A percentile compares a stretch with the other conserved stretches of the same genome.
These are phyloP conservation scores for Xenops minutus DNA, from an alignment of 2,797 vertebrate genomes.

Conservation along the genomic window DNA sequence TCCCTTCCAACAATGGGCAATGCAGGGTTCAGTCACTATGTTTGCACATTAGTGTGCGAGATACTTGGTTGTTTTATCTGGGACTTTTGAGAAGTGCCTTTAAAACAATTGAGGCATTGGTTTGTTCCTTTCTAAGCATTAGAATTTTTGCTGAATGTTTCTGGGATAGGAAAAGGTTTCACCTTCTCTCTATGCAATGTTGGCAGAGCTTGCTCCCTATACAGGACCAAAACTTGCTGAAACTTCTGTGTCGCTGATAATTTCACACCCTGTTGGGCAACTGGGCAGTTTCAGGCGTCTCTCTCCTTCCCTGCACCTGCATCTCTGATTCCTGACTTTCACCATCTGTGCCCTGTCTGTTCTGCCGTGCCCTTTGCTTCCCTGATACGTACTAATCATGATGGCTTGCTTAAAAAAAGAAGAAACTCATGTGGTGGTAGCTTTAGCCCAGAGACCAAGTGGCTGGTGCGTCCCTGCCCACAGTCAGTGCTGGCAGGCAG, in stretches of 20 bases:
- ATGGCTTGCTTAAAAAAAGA: neutral
- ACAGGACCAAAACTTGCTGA: neutral
- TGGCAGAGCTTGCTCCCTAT: neutral
- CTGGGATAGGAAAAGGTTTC: neutral
- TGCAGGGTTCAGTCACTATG: neutral
- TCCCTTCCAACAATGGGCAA: neutral
- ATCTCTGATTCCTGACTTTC: neutral
- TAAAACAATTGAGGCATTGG: neutral
- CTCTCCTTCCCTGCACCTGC: neutral
- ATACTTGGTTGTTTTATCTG: neutral
- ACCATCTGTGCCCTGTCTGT: neutral
- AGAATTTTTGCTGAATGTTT: neutral
- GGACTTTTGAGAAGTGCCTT: neutral
- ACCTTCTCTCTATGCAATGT: neutral
- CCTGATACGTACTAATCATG: accelerated
- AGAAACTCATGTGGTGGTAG: neutral
- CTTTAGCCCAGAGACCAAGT: neutral
- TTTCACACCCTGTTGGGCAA: accelerated
- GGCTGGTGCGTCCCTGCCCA: neutral
- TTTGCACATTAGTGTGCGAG: neutral
- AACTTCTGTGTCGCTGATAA: neutral
- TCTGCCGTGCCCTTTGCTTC: neutral
- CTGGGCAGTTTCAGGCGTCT: accelerated
- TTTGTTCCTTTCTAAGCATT: neutral
- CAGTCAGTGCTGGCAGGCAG: neutral